phyloP scores from a whole-genome alignment of 2,797 vertebrate species.

The Enteromius radiatus region DNA sequence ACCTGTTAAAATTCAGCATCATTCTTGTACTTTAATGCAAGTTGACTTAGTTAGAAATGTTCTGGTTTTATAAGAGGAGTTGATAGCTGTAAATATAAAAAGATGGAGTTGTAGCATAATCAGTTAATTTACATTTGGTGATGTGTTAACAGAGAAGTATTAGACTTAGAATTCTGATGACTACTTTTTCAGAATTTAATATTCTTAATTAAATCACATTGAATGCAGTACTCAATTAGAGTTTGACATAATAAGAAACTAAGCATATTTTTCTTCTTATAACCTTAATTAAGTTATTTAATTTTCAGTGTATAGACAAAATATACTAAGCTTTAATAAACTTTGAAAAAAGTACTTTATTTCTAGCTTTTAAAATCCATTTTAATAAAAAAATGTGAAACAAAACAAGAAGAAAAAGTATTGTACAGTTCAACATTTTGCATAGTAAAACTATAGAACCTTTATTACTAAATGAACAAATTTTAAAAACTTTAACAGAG shows the following conservation, averaged over 20 bases:
- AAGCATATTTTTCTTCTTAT: neutral
- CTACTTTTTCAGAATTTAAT: neutral
- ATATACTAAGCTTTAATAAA: neutral
- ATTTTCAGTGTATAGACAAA: neutral
- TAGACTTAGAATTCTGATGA: neutral
- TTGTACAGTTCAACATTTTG: neutral
- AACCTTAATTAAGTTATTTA: neutral
- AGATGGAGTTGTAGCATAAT: neutral
- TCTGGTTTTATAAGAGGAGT: neutral
- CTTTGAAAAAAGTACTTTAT: neutral
- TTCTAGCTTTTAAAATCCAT: constrained; percentile 25
- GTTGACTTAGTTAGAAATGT: neutral
- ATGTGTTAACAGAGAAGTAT: neutral
- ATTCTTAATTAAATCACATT: neutral
- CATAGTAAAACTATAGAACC: neutral
- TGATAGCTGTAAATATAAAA: neutral
- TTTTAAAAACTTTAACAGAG: neutral
- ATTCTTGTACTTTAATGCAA: neutral
- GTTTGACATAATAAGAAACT: neutral
- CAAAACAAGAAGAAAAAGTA: neutral
- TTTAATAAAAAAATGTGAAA: neutral
- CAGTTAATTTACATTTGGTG: neutral
- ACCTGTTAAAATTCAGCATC: neutral
- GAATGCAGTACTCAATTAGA: neutral
- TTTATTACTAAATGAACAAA: neutral